A percentile compares a stretch with the other conserved stretches of the same genome.
Evolutionary conservation across 2,797 vertebrate genomes (phyloP).

Genomic region (Alcedo atthis): DNA sequence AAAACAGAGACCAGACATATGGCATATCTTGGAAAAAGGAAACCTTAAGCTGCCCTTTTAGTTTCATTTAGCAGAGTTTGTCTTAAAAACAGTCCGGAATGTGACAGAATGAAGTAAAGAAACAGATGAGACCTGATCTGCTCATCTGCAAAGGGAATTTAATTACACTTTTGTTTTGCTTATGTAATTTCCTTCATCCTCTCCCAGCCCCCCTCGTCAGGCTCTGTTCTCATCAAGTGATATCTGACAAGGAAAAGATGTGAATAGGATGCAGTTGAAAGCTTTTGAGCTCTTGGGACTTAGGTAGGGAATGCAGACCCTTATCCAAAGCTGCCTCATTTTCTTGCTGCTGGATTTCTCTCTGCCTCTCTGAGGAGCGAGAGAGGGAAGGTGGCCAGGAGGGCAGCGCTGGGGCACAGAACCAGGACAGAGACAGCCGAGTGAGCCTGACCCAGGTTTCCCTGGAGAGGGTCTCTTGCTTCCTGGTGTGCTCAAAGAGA

Average conservation of each 20-base stretch:
- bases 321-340: not conserved
- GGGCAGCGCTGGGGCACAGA: not conserved
- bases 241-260: conserved; percentile 42
- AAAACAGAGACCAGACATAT: not conserved
- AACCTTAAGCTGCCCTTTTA: not conserved
- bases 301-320: not conserved
- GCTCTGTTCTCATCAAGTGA: not conserved
- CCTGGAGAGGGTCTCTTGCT: not conserved
- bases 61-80: not conserved
- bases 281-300: conserved; percentile 27
- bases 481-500: not conserved
- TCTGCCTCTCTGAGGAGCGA: not conserved
- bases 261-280: conserved; percentile 44
- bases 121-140: not conserved
- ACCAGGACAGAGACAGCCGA: not conserved
- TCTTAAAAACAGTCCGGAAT: conserved; percentile 23
- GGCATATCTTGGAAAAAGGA: not conserved
- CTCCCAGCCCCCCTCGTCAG: conserved; percentile 2
- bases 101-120: conserved; percentile 6
- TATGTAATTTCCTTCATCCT: conserved; percentile 30
- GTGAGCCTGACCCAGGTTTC: not conserved
- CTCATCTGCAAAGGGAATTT: conserved; percentile 46
- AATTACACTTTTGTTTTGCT: conserved; percentile 43
- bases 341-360: not conserved
- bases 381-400: not conserved